Base-by-base conservation (phyloP, 1,140 invertebrate species). In the Penaeus chinensis region DNA sequence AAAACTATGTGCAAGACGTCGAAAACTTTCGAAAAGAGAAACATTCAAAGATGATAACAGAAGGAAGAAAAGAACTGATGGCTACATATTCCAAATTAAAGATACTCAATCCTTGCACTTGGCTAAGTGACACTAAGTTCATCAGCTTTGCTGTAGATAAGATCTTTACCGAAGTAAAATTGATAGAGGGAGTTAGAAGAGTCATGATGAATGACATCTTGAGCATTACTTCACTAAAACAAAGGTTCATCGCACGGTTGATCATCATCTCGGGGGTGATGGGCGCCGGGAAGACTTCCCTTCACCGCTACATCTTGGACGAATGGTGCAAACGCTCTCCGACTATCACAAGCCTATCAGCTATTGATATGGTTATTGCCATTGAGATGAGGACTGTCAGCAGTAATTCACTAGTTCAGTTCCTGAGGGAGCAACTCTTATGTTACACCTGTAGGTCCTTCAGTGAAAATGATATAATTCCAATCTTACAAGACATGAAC, bases 221-320 rank as follows among this genome's bases (percentile, higher is more conserved):
- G 19, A 87, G 83, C 54, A 54, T 87, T 13, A 65, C 66, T 65
- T n/a, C 37, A 27, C 54, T 87, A 66, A 87, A 82, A 61, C 24
- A 42, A 3, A 82, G 89, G 54, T 89, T 87, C 60, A 76, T 87
- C 2, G 76, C 89, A 5, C 76, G 82, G 47, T 32, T 87, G 37
- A 84, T 89, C 32, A 87, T 89, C 20, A 47, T 89, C 18, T 79
- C 66, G 22, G 89, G 89, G 11, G 85, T 89, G n/a, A 87, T 89
- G 77, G 89, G 89, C 0, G 82, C 89, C 0, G 89, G 89, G 3
- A 89, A 89, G 82, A 89, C 89, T 3, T 89, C 89, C 0, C 71
- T 89, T 13, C 84, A 87, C 24, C 69, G 89, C n/a, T 87, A 89
- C n/a, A 76, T 89, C 27, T 66, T 89, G 13, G 81, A 87, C 19